Base-by-base conservation (phyloP, 2,888 invertebrate genomes). In the Drosophila rubida region DNA sequence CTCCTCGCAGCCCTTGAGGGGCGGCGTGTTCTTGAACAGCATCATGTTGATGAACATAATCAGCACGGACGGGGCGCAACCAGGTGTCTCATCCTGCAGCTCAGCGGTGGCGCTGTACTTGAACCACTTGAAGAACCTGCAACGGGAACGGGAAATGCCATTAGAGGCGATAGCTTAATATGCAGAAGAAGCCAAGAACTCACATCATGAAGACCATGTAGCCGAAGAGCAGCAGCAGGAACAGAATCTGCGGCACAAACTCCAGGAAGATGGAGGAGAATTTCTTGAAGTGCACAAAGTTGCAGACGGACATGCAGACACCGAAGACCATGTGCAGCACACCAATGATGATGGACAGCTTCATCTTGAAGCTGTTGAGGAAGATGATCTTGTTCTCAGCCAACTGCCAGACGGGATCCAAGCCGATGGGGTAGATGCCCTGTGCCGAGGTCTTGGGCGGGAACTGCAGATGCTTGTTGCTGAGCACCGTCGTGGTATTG, bases 291-390 rank as follows among this genome's bases (percentile, higher is more conserved):
- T 96, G 95, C 62, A 95, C 95, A 91, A 94, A 95, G 91, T 97
- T 97, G 64, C 95, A 93, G 44, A 96, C 95, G 76, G 95, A 96
- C 93, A 98, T 95, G 90, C 95, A 94, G 4, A 98, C 96, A 79
- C 99, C 99, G 90, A 98, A 97, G 68, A 97, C 94, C 99, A 99
- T 99, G 92, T 99, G 99, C 30, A 95, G 90, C 4, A 99, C 97
- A 57, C 98, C 99, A 80, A 98, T 94, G 68, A 98, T 97, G 59
- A 99, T 97, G 54, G 98, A 98, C 79, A 98, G 93, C 90, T 97
- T 97, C 98, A 98, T 99, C 93, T 99, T 99, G 93, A 96, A 97
- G 0, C 98, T 97, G 93, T 99, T 99, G 69, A 97, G 93, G 93
- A 98, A 98, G 70, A 97, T 96, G 80, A 99, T 98, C 93, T 98